Evolutionary conservation across 2,797 vertebrate genomes (phyloP), one percentile per base, ranked within the genome.

Genomic region (Galaxias olidus): DNA sequence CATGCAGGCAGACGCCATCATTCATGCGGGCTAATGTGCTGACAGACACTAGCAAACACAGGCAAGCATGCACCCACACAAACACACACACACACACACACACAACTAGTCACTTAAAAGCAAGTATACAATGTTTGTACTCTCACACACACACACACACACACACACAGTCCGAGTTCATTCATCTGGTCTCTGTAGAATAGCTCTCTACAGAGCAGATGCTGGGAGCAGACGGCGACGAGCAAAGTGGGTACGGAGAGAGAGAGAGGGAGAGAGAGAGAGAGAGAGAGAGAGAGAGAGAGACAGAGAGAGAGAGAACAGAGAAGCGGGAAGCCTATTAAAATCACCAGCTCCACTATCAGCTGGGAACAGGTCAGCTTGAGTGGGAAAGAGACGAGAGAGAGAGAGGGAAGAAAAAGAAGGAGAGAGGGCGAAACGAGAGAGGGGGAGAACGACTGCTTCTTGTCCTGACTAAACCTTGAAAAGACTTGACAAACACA

Each of bases 371-470:
- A 15, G 61, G 30, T 43, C 46, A 58, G 60, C 9, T 40, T 49
- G 40, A 9, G 49, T 18, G 49, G 19, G 42, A 55, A 9, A 11
- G 42, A 50, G 56, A 59, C 13, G 64, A 56, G 20, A 43, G 40
- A 57, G 8, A 15, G 55, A 44, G 42, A 44, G 14, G 13, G 40
- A 10, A 4, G 40, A 42, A 8, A 46, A 17, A 14, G 44, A 47
- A 18, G 9, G 44, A 8, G 43, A 59, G 12, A 12, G 52, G 42
- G 40, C 70, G 61, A 18, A 30, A 17, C 58, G 51, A 7, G 46
- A 43, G 55, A 58, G 68, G 66, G 50, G 66, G 65, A 43, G 30
- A 42, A 8, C 19, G 19, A 20, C 84, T 80, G 73, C 72, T 79
- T 44, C 43, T 30, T 20, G 12, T 54, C 30, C 30, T 30, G 6